Evolutionary conservation across 2,888 invertebrate genomes (phyloP), one percentile per base, ranked within the genome.

Genomic region (Acleris literana): DNA sequence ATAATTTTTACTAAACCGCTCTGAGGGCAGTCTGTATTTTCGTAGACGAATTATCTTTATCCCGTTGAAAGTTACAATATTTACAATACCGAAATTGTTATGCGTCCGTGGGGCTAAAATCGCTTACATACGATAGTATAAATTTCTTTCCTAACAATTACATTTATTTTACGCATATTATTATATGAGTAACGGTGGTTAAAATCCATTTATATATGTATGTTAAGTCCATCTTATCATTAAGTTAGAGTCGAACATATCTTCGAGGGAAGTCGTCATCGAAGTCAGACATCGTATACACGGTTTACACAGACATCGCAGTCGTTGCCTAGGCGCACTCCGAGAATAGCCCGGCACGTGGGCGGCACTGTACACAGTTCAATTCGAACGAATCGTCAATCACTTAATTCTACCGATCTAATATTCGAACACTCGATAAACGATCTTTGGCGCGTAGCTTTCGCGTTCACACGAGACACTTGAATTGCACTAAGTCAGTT

Each of bases 201-300:
- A 91, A 89, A 91, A 87, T 91, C 87, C 87, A 88, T 88, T 86
- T 87, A 81, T 78, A 78, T 85, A 81, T 78, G 78, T 85, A 84
- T 84, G 86, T 76, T 76, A 82, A 84, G 86, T 91, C 86, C 90
- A 83, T 80, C 85, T 87, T 88, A 90, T 72, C 78, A 84, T 81
- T 81, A 85, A 62, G 53, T 62, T 57, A 82, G 82, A 85, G 82
- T 86, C 84, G 83, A 88, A 82, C 77, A 74, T 76, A 80, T 79
- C 77, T 77, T 86, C 81, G 80, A 81, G 77, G 80, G 84, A 83
- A 82, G 84, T 84, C 79, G 83, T 84, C 90, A 78, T 79, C 84
- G 82, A 88, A 90, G 86, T 89, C 88, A 87, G 87, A 88, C 88
- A 90, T 92, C 91, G 92, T 92, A 92, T 92, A 92, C 92, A 92